These are phyloP conservation scores for Tenthredo livida DNA, from an alignment of 2,888 invertebrate genomes.

Conservation along the genomic window DNA sequence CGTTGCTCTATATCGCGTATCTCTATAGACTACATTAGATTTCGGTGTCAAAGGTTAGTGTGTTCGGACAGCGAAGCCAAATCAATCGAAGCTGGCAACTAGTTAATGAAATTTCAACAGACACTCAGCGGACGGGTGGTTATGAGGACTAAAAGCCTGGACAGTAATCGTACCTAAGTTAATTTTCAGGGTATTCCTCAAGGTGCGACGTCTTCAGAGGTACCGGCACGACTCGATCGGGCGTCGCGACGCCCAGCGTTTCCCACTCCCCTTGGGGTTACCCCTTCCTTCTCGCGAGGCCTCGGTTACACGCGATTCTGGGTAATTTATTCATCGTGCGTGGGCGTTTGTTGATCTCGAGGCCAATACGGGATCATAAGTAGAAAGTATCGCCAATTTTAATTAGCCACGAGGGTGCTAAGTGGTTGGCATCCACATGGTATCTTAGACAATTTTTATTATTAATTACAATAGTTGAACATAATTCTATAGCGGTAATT, in stretches of 20 bases:
- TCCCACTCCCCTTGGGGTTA: conserved; percentile 65
- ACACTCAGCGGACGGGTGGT: conserved; percentile 38
- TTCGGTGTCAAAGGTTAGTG: conserved; percentile 56
- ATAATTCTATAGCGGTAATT: not conserved
- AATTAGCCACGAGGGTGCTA: not conserved
- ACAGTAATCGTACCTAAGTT: conserved; percentile 52
- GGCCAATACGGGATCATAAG: conserved; percentile 6
- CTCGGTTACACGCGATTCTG: conserved; percentile 58
- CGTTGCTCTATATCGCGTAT: conserved; percentile 42
- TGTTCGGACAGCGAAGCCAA: conserved; percentile 53
- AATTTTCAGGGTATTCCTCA: conserved; percentile 68
- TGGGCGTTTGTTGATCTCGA: conserved; percentile 55
- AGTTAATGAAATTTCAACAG: conserved; percentile 55
- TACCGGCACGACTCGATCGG: conserved; percentile 75
- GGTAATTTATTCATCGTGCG: conserved; percentile 60
- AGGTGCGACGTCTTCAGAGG: conserved; percentile 75
- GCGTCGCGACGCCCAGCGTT: conserved; percentile 68
- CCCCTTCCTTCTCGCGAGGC: conserved; percentile 59
- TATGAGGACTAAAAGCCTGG: conserved; percentile 32
- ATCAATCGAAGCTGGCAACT: conserved; percentile 53
- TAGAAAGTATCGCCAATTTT: not conserved
- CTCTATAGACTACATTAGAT: conserved; percentile 53
- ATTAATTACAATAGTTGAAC: not conserved
- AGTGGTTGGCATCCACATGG: not conserved
- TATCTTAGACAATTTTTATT: not conserved